Evolutionary conservation across 2,797 vertebrate species (phyloP), one percentile per base, ranked within the genome.

Genomic region (Carduelis carduelis): DNA sequence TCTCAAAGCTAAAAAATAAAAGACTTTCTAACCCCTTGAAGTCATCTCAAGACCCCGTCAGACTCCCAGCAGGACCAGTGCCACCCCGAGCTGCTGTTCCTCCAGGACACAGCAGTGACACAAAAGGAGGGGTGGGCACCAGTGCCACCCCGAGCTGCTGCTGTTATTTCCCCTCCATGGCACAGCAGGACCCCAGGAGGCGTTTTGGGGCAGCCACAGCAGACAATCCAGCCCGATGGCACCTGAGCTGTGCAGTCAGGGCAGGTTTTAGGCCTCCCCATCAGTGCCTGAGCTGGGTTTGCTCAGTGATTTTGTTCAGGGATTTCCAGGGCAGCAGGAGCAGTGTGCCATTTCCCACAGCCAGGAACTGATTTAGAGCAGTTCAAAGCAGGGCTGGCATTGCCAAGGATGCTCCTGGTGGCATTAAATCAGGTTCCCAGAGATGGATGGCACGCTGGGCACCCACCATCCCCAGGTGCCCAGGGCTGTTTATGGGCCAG

Each of bases 281-380:
- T 21, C 72, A 47, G 66, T 63, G 28, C 83, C 96, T 90, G 82
- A n/a, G 78, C 79, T 87, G 87, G 77, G 76, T 94, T 87, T 39
- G 57, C 87, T 74, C 78, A 83, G 63, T 0, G 23, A 74, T 92
- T 97, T 94, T 37, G 57, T 82, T 76, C 78, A 87, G 63, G 1
- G 23, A 75, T 93, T 97, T 95, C 83, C 92, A 86, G 83, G 87
- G 83, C 87, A 59, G 68, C 8, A 41, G 93, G 86, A 94, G 88
- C 89, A 96, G 49, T 0, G 2, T 91, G 93, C 83, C 81, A 52
- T 92, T 94, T 93, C 97, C 96, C 92, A 83, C 84, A 65, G 0
- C 41, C 35, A 28, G 92, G 98, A 98, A 98, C 96, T 98, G 98
- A 98, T 98, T 98, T 97, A 97, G 89, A 98, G 97, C 97, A 97